phyloP scores from a whole-genome alignment of 2,797 vertebrate genomes.

The Ctenosaura bakeri region DNA sequence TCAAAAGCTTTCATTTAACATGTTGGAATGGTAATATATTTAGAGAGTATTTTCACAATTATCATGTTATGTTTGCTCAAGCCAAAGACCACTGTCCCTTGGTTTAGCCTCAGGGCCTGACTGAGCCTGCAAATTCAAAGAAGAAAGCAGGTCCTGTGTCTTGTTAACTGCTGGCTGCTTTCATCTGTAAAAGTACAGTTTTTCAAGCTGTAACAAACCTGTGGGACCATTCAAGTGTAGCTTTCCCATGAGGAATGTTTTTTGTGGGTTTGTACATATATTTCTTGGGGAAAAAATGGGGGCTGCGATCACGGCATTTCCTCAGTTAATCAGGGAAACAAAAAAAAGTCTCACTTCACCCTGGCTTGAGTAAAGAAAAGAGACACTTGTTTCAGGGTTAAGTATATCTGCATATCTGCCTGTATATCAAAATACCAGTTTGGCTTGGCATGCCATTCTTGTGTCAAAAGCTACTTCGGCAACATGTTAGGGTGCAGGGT shows the following conservation, averaged over 20 bases:
- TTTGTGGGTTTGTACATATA: constrained; percentile 7
- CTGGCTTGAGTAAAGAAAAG: constrained; percentile 57
- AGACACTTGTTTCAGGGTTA: constrained; percentile 37
- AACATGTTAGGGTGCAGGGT: background rate
- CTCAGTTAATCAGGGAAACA: constrained; percentile 55
- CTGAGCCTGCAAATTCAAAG: background rate
- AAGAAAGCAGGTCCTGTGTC: background rate
- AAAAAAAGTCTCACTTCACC: constrained; percentile 57
- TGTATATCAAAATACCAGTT: background rate
- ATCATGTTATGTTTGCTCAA: constrained; percentile 5
- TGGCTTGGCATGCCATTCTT: background rate
- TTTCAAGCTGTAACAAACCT: constrained; percentile 43
- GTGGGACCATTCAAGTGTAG: constrained; percentile 40
- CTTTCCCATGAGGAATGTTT: constrained; percentile 44
- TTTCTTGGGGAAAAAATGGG: constrained; percentile 50
- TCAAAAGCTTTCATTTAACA: background rate
- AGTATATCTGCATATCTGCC: constrained; percentile 44
- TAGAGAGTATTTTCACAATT: background rate
- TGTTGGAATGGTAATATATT: background rate
- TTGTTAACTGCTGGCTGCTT: background rate
- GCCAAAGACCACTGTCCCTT: background rate
- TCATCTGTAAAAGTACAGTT: constrained; percentile 28
- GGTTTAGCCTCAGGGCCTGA: accelerated
- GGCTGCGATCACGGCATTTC: constrained; percentile 22
- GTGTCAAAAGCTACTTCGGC: background rate